Evolutionary conservation across 1,140 invertebrate species (phyloP).

Genomic region (Glossosoma conforme): DNA sequence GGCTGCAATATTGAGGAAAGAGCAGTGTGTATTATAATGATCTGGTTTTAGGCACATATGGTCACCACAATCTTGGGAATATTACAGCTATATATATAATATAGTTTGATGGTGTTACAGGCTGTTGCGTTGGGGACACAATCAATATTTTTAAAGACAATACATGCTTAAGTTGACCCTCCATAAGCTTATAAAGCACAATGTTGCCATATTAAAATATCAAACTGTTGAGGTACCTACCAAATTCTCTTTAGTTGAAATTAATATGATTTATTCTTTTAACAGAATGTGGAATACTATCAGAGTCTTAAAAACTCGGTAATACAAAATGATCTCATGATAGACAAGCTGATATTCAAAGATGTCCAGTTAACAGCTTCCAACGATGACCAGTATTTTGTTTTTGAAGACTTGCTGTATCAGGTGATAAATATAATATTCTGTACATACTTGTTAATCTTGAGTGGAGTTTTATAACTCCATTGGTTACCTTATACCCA

Average conservation of each 20-base stretch:
- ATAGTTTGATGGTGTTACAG: no score
- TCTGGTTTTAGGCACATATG: no score
- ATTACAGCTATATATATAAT: no score
- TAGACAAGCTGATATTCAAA: conserved; percentile 92
- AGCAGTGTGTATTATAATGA: no score
- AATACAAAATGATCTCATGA: conserved; percentile 84
- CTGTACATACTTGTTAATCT: not conserved
- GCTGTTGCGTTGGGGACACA: no score
- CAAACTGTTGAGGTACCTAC: no score
- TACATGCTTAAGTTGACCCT: no score
- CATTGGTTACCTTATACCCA: conserved; percentile 1
- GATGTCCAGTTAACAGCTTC: conserved; percentile 93
- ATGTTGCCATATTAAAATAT: not conserved
- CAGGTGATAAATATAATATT: conserved; percentile 57
- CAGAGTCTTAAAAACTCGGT: conserved; percentile 78
- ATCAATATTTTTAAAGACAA: no score
- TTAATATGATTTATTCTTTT: conserved; percentile 35
- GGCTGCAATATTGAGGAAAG: no score
- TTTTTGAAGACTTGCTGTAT: conserved; percentile 94
- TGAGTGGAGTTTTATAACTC: not conserved
- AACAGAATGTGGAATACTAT: conserved; percentile 77
- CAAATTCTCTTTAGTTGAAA: conserved; percentile 17
- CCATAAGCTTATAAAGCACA: not conserved
- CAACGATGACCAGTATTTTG: conserved; percentile 97
- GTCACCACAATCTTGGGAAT: no score